A percentile compares a stretch with the other conserved stretches of the same genome.
These are phyloP conservation scores for Tetranychus cinnabarinus DNA, from an alignment of 1,140 invertebrate genomes.

Conservation along the genomic window DNA sequence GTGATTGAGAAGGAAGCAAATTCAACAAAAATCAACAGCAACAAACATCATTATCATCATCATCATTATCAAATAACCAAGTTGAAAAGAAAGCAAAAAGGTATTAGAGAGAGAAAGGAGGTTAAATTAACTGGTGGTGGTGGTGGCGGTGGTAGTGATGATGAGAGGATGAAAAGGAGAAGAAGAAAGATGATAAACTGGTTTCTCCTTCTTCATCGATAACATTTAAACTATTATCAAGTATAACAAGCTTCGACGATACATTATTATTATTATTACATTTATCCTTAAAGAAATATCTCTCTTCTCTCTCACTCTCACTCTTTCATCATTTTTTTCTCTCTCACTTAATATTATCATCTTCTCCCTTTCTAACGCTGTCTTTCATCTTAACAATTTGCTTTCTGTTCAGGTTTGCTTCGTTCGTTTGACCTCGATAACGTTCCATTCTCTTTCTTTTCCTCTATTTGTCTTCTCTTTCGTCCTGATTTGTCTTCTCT, in stretches of 20 bases:
- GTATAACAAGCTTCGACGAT: background rate
- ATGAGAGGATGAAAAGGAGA: background rate
- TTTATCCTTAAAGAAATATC: background rate
- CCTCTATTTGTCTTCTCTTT: background rate
- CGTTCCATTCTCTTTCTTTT: background rate
- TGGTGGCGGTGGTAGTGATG: background rate
- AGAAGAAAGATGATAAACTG: background rate
- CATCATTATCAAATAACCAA: no score
- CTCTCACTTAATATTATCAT: background rate
- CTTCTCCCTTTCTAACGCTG: background rate
- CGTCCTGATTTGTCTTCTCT: background rate
- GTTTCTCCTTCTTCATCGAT: background rate
- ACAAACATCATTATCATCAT: no score
- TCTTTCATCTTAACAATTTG: background rate
- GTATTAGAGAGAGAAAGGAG: no score
- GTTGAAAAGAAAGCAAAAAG: no score
- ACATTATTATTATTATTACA: background rate
- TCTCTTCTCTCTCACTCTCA: background rate
- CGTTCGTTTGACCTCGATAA: background rate
- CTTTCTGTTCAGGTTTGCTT: background rate
- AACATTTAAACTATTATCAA: background rate
- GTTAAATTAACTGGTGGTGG: background rate
- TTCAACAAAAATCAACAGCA: no score
- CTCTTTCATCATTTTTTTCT: background rate
- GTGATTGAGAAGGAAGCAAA: no score